phyloP scores from a whole-genome alignment of 2,113 vertebrate genomes.

The Elgaria multicarinata region DNA sequence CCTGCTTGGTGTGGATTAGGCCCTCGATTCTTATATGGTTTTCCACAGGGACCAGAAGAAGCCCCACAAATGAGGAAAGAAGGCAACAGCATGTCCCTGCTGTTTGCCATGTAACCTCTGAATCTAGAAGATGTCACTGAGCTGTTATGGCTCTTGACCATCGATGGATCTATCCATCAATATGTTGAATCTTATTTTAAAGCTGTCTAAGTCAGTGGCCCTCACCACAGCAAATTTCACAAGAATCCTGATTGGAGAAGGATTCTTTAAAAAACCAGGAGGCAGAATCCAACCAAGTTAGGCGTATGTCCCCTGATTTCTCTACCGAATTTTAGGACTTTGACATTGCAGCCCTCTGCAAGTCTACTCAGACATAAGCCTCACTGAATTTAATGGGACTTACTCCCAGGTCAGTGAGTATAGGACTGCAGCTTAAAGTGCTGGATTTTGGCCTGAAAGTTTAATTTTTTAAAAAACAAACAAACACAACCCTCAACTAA shows the following conservation, averaged over 20 bases:
- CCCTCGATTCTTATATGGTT: background rate
- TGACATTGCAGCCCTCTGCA: background rate
- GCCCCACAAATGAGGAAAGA: background rate
- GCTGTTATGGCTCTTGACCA: background rate
- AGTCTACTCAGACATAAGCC: background rate
- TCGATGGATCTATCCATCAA: background rate
- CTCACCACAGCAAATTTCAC: background rate
- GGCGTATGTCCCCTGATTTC: background rate
- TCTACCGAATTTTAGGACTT: background rate
- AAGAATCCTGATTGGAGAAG: background rate
- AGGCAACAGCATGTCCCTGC: background rate
- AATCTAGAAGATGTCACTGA: background rate
- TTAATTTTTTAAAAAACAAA: background rate
- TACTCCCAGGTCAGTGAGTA: too few relatives aligned
- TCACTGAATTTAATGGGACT: background rate
- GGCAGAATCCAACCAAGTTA: background rate
- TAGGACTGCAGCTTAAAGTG: background rate
- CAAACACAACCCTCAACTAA: too few relatives aligned
- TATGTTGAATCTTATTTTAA: background rate
- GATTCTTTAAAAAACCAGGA: background rate
- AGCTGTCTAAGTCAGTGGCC: background rate
- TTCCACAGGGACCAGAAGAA: background rate
- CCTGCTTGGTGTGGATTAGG: too few relatives aligned
- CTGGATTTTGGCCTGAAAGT: background rate
- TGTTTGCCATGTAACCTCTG: background rate